Conservation (phyloP, 1,140 invertebrate species). For the Laupala kohalensis region DNA sequence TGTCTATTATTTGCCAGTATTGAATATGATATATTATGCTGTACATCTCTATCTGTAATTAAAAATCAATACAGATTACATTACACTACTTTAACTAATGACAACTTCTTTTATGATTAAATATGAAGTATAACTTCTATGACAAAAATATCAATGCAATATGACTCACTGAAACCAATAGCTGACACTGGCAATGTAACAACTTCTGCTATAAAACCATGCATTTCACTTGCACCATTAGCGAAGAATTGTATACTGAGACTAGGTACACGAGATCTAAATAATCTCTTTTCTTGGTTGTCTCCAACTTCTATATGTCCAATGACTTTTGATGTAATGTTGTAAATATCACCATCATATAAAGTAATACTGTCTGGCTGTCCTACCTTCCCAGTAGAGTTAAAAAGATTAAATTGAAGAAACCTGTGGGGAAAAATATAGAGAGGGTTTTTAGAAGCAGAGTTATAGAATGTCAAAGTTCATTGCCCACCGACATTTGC, state of each 20-base stretch:
- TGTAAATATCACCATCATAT: conserved; percentile 88
- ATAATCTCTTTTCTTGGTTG: conserved; percentile 57
- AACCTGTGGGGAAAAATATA: too few species aligned
- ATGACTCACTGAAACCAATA: conserved; percentile 67
- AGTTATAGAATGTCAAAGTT: too few species aligned
- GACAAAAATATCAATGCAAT: too few species aligned
- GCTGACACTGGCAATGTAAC: conserved; percentile 85
- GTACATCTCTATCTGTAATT: conserved; percentile 68
- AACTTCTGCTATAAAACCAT: conserved; percentile 96
- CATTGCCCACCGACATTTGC: too few species aligned
- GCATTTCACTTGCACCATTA: conserved; percentile 79
- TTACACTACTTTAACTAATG: not conserved
- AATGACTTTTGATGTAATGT: conserved; percentile 58
- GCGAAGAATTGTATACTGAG: conserved; percentile 86
- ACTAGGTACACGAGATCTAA: conserved; percentile 59
- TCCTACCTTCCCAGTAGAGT: conserved; percentile 68
- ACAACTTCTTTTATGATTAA: too few species aligned
- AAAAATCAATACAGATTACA: conserved; percentile 6
- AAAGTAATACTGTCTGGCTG: conserved; percentile 72
- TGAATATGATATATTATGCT: conserved; percentile 82
- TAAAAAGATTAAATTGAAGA: conserved; percentile 87
- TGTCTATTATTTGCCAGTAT: conserved; percentile 70
- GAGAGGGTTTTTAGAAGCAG: too few species aligned
- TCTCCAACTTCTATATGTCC: conserved; percentile 55
- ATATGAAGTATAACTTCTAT: too few species aligned